Evolutionary conservation across 2,888 invertebrate species (phyloP).

Genomic region (Acronicta aceris): DNA sequence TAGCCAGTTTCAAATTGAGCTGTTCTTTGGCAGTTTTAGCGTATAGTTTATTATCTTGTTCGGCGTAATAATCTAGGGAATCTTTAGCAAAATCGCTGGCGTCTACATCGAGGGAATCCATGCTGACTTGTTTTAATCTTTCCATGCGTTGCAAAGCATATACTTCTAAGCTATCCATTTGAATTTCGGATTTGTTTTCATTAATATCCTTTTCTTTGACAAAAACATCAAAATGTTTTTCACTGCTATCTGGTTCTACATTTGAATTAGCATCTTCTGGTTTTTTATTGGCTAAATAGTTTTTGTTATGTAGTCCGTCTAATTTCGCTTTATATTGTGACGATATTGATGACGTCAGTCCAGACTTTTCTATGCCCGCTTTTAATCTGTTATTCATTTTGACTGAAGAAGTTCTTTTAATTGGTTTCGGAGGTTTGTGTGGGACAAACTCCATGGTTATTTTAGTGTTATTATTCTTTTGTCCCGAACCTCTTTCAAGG

Average conservation of each 20-base stretch:
- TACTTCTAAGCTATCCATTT: conserved; percentile 90
- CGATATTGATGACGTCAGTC: conserved; percentile 83
- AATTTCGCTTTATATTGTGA: conserved; percentile 86
- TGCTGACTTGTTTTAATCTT: conserved; percentile 81
- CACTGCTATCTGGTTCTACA: conserved; percentile 77
- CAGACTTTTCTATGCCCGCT: conserved; percentile 80
- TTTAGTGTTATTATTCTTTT: conserved; percentile 82
- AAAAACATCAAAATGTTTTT: conserved; percentile 90
- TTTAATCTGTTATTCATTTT: conserved; percentile 88
- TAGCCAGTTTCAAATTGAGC: conserved; percentile 73
- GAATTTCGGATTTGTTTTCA: conserved; percentile 89
- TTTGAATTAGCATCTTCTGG: conserved; percentile 81
- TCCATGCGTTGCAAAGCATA: conserved; percentile 84
- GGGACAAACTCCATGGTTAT: conserved; percentile 90
- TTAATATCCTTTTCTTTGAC: conserved; percentile 90
- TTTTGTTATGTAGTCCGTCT: conserved; percentile 85
- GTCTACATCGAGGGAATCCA: conserved; percentile 87
- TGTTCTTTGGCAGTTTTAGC: conserved; percentile 76
- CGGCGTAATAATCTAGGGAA: conserved; percentile 85
- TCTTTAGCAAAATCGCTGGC: conserved; percentile 84
- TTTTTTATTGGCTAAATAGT: conserved; percentile 75
- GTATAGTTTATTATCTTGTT: conserved; percentile 79
- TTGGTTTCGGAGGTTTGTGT: conserved; percentile 93
- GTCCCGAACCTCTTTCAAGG: conserved; percentile 82
- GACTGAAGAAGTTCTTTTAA: conserved; percentile 91